Evolutionary conservation across 2,113 vertebrate species (phyloP).

Genomic region (Planiliza haematocheilus): DNA sequence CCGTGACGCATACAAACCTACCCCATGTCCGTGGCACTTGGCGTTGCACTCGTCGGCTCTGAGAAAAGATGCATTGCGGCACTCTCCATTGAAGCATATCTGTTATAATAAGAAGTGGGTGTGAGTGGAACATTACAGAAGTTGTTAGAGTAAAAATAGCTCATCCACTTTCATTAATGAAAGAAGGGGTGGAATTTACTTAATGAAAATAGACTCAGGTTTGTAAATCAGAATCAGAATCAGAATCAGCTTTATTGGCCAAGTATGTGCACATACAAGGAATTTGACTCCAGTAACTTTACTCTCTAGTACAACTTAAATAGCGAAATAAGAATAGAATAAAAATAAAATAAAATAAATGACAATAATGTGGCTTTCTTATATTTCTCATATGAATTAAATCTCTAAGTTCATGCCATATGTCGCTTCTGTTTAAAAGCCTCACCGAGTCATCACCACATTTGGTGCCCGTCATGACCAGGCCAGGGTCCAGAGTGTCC

Average conservation of each 20-base stretch:
- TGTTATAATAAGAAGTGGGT: constrained; percentile 65
- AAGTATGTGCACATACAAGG: too few species aligned
- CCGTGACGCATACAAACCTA: constrained; percentile 71
- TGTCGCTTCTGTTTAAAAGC: not conserved
- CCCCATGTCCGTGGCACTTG: constrained; percentile 92
- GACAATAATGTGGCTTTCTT: not conserved
- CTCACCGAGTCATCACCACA: constrained; percentile 91
- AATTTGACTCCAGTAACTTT: too few species aligned
- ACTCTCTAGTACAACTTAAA: too few species aligned
- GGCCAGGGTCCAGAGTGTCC: constrained; percentile 94
- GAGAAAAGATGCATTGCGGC: constrained; percentile 93
- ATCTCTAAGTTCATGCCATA: too few species aligned
- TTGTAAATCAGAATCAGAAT: too few species aligned
- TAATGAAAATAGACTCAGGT: not conserved
- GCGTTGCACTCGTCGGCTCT: constrained; percentile 86
- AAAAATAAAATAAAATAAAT: too few species aligned
- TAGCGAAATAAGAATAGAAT: too few species aligned
- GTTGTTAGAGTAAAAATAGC: not conserved
- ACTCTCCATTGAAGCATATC: constrained; percentile 96
- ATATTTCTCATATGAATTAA: too few species aligned
- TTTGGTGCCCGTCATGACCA: constrained; percentile 96
- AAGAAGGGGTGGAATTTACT: not conserved
- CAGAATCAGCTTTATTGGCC: too few species aligned
- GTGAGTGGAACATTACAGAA: not conserved
- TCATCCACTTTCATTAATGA: not conserved